Conservation (phyloP, 2,797 vertebrate genomes). For the Gymnoscopelus microlampas region DNA sequence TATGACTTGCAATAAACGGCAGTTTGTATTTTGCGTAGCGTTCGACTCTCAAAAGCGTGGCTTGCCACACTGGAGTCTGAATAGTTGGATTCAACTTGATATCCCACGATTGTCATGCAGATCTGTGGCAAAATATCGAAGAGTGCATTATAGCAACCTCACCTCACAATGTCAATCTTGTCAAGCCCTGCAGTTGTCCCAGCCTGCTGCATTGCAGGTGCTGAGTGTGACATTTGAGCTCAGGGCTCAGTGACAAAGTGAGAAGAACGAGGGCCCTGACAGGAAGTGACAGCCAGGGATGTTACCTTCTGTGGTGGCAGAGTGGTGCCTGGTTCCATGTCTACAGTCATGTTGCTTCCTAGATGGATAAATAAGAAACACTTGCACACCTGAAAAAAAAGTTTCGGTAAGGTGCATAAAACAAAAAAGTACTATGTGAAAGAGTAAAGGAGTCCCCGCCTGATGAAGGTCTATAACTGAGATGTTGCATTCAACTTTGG, state of each 20-base stretch:
- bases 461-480: too few relatives aligned
- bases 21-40: slow-evolving; percentile 30
- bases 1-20: slow-evolving; percentile 43
- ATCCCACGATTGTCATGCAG: slow-evolving; percentile 23
- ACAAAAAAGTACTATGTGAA: too few relatives aligned
- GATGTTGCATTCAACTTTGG: too few relatives aligned
- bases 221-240: slow-evolving; percentile 71
- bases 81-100: slow-evolving; percentile 35
- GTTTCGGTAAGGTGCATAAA: too few relatives aligned
- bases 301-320: slow-evolving; percentile 43
- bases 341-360: background rate
- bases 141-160: slow-evolving; percentile 37
- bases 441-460: too few relatives aligned
- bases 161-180: slow-evolving; percentile 49
- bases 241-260: slow-evolving; percentile 49
- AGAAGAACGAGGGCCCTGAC: slow-evolving; percentile 57
- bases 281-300: slow-evolving; percentile 61
- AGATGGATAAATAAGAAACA: background rate
- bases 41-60: slow-evolving; percentile 51
- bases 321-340: slow-evolving; percentile 36
- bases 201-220: slow-evolving; percentile 79
- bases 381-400: background rate
- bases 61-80: slow-evolving; percentile 23
- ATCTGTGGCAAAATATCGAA: slow-evolving; percentile 32
- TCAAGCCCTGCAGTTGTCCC: slow-evolving; percentile 52